phyloP scores from a whole-genome alignment of 2,888 invertebrate species.

The Junonia oenone region DNA sequence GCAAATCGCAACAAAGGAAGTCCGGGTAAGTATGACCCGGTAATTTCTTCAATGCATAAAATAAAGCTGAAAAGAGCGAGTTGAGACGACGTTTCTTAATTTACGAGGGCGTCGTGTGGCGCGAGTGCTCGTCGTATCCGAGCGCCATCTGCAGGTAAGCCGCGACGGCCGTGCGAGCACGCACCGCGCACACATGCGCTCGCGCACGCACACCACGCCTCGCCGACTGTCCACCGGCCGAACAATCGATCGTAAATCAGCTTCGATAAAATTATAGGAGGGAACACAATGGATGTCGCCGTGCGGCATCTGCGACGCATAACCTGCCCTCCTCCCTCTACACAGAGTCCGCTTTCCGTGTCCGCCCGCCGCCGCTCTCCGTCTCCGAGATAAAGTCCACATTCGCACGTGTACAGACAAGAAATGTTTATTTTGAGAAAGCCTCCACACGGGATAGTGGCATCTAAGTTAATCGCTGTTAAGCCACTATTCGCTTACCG shows the following conservation, averaged over 20 bases:
- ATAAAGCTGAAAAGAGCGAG: slow-evolving; percentile 55
- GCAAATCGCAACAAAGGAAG: slow-evolving; percentile 30
- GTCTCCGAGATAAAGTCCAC: slow-evolving; percentile 74
- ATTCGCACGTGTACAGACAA: slow-evolving; percentile 74
- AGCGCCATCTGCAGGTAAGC: slow-evolving; percentile 72
- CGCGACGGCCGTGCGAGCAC: slow-evolving; percentile 37
- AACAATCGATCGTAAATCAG: slow-evolving; percentile 80
- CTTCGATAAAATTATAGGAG: slow-evolving; percentile 80
- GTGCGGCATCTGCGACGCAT: slow-evolving; percentile 60
- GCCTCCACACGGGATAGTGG: slow-evolving; percentile 44
- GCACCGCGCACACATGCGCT: slow-evolving; percentile 55
- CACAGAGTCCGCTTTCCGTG: slow-evolving; percentile 69
- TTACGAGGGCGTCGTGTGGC: slow-evolving; percentile 69
- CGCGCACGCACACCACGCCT: slow-evolving; percentile 60
- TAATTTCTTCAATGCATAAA: slow-evolving; percentile 40
- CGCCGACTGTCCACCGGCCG: slow-evolving; percentile 69
- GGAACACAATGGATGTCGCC: slow-evolving; percentile 74
- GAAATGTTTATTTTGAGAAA: slow-evolving; percentile 76
- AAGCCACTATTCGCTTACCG: slow-evolving; percentile 50
- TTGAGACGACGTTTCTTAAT: slow-evolving; percentile 66
- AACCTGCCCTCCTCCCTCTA: slow-evolving; percentile 58
- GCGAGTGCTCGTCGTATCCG: slow-evolving; percentile 45
- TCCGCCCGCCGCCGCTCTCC: slow-evolving; percentile 51
- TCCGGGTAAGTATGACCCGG: slow-evolving; percentile 19
- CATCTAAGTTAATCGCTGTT: slow-evolving; percentile 45